A percentile compares a stretch with the other conserved stretches of the same genome.
These are phyloP conservation scores for Neoseiulus cucumeris DNA, from an alignment of 1,140 invertebrate genomes.

Conservation along the genomic window DNA sequence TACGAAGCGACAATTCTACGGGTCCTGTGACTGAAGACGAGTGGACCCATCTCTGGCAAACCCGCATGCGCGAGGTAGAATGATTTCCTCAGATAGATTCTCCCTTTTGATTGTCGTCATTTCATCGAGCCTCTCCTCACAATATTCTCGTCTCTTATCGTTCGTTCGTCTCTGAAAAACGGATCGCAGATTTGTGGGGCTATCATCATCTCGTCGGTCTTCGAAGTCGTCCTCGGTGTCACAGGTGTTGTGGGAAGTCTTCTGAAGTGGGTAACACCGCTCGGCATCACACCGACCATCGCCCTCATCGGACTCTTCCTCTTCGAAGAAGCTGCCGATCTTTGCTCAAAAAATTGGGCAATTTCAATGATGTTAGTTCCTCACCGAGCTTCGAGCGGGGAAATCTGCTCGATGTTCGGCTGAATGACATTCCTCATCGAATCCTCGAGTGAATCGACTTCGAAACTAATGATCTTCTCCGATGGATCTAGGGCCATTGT, in stretches of 20 bases:
- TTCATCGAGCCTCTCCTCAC: too few relatives aligned
- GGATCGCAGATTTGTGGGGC: conserved; percentile 26
- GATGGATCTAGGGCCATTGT: conserved; percentile 46
- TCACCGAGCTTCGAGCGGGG: too few relatives aligned
- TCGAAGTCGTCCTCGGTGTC: conserved; percentile 26
- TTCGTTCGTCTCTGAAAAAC: too few relatives aligned
- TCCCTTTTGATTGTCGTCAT: too few relatives aligned
- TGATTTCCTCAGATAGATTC: too few relatives aligned
- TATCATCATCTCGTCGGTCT: conserved; percentile 25
- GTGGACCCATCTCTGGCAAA: conserved; percentile 1
- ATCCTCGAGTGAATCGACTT: too few relatives aligned
- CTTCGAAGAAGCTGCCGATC: conserved; percentile 24
- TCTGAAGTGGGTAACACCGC: conserved; percentile 29
- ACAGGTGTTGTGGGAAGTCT: conserved; percentile 27
- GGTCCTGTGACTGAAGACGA: conserved; percentile 3
- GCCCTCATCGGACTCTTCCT: conserved; percentile 29
- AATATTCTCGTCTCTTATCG: too few relatives aligned
- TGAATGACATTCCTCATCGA: too few relatives aligned
- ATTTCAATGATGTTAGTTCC: conserved; percentile 25
- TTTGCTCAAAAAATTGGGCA: conserved; percentile 27
- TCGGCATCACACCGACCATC: conserved; percentile 30
- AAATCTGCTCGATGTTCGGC: too few relatives aligned
- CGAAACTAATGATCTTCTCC: neutral
- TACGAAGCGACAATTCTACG: neutral
- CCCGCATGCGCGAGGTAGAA: neutral